Base-by-base conservation (phyloP, 2,797 vertebrate genomes). In the Malacoctenus gilli region DNA sequence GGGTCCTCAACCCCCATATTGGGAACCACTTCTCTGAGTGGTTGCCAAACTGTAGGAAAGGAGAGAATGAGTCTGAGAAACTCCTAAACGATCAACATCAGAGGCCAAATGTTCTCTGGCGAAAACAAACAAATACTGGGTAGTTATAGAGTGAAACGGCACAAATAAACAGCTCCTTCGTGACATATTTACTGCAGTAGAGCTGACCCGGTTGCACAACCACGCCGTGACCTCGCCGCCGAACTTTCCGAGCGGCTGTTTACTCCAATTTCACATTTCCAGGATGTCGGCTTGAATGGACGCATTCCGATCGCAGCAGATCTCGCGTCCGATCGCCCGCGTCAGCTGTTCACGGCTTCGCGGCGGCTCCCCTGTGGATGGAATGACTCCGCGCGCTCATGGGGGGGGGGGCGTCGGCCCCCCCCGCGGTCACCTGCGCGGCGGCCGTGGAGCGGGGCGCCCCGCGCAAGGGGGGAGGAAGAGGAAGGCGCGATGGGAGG, bases 371-470 rank as follows among this genome's bases (percentile, higher is more conserved):
- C 1, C n/a, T n/a, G 0, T 30, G 38, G 58, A 53, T 22, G 30
- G 35, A 77, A 62, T 59, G 59, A 79, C 59, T 66, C 59, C 40
- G 25, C 9, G 73, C 59, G 56, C 55, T 40, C 51, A 50, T 72
- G 59, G 7, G 22, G 54, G 65, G 57, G 56, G 67, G 59, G 60
- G 51, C 51, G 70, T 73, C 64, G 68, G 50, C 30, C 40, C 54
- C 40, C 54, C 39, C 47, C 58, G 68, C 37, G 52, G 44, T 72
- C 78, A 79, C 75, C 67, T 69, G 61, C 72, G 60, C 25, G 21
- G 36, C 66, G 66, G 58, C 6, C 43, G 22, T 77, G 77, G 68
- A 82, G 75, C 56, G 54, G 74, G 70, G 68, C 62, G 61, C 59
- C 22, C 2, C 4, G 40, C 52, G 50, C 23, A 15, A 52, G 64